Conservation (phyloP, 1,140 invertebrate genomes). For the Hermetia illucens region DNA sequence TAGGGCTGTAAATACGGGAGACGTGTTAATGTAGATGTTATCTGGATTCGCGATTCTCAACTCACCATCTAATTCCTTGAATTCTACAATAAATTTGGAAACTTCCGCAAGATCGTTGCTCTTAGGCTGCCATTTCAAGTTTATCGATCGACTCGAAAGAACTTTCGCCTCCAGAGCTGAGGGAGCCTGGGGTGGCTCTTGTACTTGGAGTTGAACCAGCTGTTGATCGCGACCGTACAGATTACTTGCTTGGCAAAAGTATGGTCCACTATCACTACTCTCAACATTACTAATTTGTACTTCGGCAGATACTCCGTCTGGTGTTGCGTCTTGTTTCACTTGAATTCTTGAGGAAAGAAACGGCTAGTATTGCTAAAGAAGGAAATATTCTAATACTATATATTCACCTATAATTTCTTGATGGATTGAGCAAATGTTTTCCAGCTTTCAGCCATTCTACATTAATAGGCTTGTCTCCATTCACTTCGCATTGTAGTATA, state of each 20-base stretch:
- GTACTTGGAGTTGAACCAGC: conserved; percentile 62
- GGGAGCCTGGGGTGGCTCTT: conserved; percentile 63
- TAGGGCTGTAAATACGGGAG: conserved; percentile 12
- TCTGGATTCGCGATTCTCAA: no score
- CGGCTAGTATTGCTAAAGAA: conserved; percentile 4
- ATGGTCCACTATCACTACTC: conserved; percentile 60
- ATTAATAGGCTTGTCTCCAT: conserved; percentile 69
- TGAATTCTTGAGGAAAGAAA: conserved; percentile 34
- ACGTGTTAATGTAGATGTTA: no score
- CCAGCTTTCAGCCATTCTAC: conserved; percentile 58
- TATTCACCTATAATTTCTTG: conserved; percentile 48
- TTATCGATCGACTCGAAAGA: conserved; percentile 52
- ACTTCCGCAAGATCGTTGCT: conserved; percentile 50
- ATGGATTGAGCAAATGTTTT: conserved; percentile 50
- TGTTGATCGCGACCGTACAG: conserved; percentile 70
- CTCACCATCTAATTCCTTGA: conserved; percentile 45
- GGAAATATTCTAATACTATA: no score
- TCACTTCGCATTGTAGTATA: conserved; percentile 59
- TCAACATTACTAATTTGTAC: conserved; percentile 57
- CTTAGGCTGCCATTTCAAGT: conserved; percentile 62
- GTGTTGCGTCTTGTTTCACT: conserved; percentile 50
- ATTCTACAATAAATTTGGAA: conserved; percentile 59
- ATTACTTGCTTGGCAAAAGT: conserved; percentile 72
- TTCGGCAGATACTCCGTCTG: conserved; percentile 52
- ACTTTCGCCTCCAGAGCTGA: conserved; percentile 50